Base-by-base conservation (phyloP, 2,113 vertebrate genomes). In the Hylia prasina region DNA sequence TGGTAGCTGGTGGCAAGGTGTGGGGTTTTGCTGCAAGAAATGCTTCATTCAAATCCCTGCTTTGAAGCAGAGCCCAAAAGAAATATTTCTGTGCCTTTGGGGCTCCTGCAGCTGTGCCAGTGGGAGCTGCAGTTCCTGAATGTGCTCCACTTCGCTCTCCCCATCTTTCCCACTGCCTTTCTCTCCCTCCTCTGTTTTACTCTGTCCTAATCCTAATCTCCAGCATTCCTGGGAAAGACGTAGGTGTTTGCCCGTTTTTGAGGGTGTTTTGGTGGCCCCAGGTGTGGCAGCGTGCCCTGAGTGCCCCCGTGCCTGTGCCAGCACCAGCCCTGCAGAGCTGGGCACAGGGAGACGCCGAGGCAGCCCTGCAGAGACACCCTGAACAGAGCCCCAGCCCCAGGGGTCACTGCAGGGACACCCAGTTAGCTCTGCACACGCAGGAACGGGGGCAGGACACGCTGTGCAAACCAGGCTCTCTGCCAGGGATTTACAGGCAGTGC, bases 261-360 rank as follows among this genome's bases (percentile, higher is more conserved):
- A 1, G 16, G 12, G 12, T 9, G 6, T 8, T 48, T 56, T 54
- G 33, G 2, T 78, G 63, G 48, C 24, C 13, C 7, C 1, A 18
- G 2, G 30, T 1, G 0, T 69, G 20, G 11, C 44, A 1, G 33
- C 21, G 48, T n/a, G 22, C 53, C 57, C 66, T 13, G 37, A 9
- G 28, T 56, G 31, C 31, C 31, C n/a, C 40, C 24, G 17, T 4
- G 15, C 64, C 70, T 91, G 85, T 37, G 90, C 3, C 40, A 93
- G 70, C 75, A 25, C 24, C 71, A 48, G 1, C 13, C 33, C 82
- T 63, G 48, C 82, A 78, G 47, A 37, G 56, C 22, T 0, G 0
- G 0, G n/a, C 27, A 27, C 27, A 27, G 72, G 68, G 31, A 53
- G 68, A n/a, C 6, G 45, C 2, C n/a, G 6, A 9, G n/a, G 60